These are phyloP conservation scores for Cheiracanthium punctorium DNA, from an alignment of 2,888 invertebrate genomes.

Conservation along the genomic window DNA sequence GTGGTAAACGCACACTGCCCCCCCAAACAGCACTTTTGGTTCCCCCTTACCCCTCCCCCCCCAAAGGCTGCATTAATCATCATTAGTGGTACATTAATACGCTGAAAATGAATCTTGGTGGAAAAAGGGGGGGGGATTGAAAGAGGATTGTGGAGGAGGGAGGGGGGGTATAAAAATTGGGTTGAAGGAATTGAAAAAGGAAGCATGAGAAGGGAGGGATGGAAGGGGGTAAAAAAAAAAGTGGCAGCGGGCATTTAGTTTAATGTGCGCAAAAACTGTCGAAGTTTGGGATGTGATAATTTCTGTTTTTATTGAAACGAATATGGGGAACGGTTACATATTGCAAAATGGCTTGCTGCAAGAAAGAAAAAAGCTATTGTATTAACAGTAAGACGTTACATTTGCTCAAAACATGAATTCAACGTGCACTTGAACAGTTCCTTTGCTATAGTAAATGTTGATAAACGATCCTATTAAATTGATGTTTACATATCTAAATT, in stretches of 20 bases:
- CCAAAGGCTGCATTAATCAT: slow-evolving; percentile 58
- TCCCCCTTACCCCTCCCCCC: slow-evolving; percentile 3
- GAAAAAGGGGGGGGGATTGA: background rate
- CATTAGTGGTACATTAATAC: slow-evolving; percentile 69
- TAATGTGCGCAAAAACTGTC: slow-evolving; percentile 54
- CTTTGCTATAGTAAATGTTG: too few species aligned
- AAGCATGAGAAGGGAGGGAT: background rate
- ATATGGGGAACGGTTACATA: slow-evolving; percentile 46
- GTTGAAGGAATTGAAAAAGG: slow-evolving; percentile 18
- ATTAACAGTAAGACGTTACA: too few species aligned
- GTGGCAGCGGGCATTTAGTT: slow-evolving; percentile 49
- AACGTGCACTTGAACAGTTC: too few species aligned
- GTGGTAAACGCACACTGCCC: slow-evolving; percentile 4
- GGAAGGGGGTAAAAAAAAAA: background rate
- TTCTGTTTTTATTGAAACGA: slow-evolving; percentile 46
- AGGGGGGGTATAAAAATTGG: background rate
- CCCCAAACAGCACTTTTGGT: too few species aligned
- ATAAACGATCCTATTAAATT: too few species aligned
- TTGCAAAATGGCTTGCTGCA: background rate
- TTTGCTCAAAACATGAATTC: too few species aligned
- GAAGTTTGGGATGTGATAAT: slow-evolving; percentile 40
- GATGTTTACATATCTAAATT: too few species aligned
- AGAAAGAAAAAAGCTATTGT: too few species aligned
- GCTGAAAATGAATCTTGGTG: slow-evolving; percentile 62
- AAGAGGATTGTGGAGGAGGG: background rate